A percentile compares a stretch with the other conserved stretches of the same genome.
These are phyloP conservation scores for Mactra quadrangularis DNA, from an alignment of 1,140 invertebrate species.

Conservation along the genomic window DNA sequence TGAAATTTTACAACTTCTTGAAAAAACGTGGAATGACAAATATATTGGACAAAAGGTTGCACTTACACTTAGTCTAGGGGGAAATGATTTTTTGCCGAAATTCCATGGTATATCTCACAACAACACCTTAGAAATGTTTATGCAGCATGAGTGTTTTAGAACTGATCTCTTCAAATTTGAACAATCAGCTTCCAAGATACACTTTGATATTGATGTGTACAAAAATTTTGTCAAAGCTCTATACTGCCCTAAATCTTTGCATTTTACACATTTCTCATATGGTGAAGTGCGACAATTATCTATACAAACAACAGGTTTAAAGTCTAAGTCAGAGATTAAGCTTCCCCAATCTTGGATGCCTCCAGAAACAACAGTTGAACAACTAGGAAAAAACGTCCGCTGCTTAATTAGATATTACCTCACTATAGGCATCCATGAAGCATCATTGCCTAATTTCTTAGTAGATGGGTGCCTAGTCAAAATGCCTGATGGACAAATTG, in stretches of 20 bases:
- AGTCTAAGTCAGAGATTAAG: background rate
- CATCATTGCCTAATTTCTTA: constrained; percentile 27
- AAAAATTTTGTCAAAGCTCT: background rate
- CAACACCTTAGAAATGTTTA: constrained; percentile 4
- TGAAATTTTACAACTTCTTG: constrained; percentile 15
- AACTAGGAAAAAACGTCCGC: constrained; percentile 5
- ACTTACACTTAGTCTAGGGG: constrained; percentile 31
- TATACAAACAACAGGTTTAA: background rate
- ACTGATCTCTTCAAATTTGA: constrained; percentile 2
- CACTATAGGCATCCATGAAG: constrained; percentile 1
- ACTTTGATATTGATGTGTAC: background rate
- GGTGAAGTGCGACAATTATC: background rate
- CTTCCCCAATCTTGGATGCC: constrained; percentile 29
- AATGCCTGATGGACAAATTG: constrained; percentile 10
- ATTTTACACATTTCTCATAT: background rate
- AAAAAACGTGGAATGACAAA: background rate
- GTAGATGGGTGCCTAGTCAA: constrained; percentile 8
- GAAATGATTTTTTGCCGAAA: constrained; percentile 55
- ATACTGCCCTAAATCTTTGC: background rate
- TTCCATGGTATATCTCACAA: constrained; percentile 38
- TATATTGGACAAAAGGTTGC: constrained; percentile 42
- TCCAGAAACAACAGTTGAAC: constrained; percentile 15
- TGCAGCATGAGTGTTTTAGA: background rate
- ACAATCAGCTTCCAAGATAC: background rate
- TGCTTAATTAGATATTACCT: constrained; percentile 16